Percentiles rank a stretch among this genome's conserved stretches.
Conservation (phyloP, 35 echinoderm and acorn worm genomes). For the Holothuria glaberrima region DNA sequence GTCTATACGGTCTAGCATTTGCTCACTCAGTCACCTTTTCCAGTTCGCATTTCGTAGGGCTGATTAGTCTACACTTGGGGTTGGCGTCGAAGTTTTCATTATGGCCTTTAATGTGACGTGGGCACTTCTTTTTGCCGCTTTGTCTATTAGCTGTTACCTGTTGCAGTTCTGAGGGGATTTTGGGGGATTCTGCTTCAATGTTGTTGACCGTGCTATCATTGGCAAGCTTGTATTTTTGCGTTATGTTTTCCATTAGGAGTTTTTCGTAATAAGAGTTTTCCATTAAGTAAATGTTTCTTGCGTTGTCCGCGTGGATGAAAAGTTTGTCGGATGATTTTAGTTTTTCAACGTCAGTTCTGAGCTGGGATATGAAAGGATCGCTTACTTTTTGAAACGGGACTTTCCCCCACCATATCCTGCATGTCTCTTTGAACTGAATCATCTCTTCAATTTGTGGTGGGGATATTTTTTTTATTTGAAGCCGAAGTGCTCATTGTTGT, state of each 20-base stretch:
- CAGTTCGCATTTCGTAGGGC: too few relatives aligned
- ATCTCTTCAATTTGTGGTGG: slow-evolving; percentile 53
- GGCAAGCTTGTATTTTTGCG: neutral
- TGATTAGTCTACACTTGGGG: too few relatives aligned
- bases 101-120: slow-evolving; percentile 2
- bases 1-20: slow-evolving; percentile 56
- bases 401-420: neutral
- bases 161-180: neutral
- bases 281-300: slow-evolving; percentile 31
- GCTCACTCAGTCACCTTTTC: too few relatives aligned
- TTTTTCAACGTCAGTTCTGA: neutral
- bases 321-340: neutral
- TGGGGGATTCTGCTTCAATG: neutral
- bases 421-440: slow-evolving; percentile 22
- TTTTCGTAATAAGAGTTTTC: neutral
- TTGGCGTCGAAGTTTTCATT: neutral
- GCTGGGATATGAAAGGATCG: neutral
- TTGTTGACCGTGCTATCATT: neutral
- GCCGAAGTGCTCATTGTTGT: neutral
- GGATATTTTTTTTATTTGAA: slow-evolving; percentile 14
- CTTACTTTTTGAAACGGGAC: slow-evolving; percentile 34
- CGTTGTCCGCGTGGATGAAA: slow-evolving; percentile 44
- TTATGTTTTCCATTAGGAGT: neutral
- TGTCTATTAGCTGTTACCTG: neutral
- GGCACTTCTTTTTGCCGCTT: neutral